Percentiles rank a stretch among this genome's conserved stretches.
These are phyloP conservation scores for Edolisoma coerulescens DNA, from an alignment of 2,113 vertebrate genomes.

Conservation along the genomic window DNA sequence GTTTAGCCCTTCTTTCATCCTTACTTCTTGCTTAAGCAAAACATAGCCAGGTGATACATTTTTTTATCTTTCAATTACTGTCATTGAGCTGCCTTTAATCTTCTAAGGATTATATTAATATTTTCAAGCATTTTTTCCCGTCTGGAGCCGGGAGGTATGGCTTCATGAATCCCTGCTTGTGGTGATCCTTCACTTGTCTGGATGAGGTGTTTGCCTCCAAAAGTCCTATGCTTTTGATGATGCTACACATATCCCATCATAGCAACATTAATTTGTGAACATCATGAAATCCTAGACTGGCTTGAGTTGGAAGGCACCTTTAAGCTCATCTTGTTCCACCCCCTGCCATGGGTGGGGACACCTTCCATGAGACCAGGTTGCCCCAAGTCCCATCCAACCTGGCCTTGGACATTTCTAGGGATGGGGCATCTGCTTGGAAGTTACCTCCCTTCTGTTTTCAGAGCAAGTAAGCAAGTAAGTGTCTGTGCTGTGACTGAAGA, in stretches of 20 bases:
- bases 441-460: not conserved
- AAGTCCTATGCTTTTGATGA: not conserved
- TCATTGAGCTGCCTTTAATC: not conserved
- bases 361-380: not conserved
- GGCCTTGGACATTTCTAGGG: not conserved
- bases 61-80: not conserved
- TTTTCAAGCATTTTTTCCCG: not conserved
- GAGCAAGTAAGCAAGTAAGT: not conserved
- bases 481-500: not conserved
- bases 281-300: not conserved
- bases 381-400: not conserved
- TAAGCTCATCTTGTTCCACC: not conserved
- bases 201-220: not conserved
- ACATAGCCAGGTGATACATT: not conserved
- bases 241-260: not conserved
- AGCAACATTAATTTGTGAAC: not conserved
- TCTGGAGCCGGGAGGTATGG: not conserved
- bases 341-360: not conserved
- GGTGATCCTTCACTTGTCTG: not conserved
- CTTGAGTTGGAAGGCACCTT: not conserved
- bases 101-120: not conserved
- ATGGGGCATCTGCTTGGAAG: not conserved
- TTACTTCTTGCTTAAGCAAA: not conserved
- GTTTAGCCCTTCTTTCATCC: not conserved
- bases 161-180: not conserved